These are phyloP conservation scores for Austrofundulus limnaeus DNA, from an alignment of 2,113 vertebrate species.

Conservation along the genomic window DNA sequence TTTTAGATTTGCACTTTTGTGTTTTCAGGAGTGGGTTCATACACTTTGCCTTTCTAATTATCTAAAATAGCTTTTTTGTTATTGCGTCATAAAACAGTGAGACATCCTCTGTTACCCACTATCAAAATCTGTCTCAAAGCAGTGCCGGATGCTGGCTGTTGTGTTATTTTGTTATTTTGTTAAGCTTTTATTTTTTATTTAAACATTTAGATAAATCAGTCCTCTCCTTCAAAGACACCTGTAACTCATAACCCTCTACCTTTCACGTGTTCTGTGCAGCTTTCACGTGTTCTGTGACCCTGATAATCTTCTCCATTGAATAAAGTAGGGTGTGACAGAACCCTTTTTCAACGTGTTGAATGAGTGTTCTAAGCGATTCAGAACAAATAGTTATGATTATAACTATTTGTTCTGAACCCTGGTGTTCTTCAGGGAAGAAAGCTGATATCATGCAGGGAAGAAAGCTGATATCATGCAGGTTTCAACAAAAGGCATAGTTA, in stretches of 20 bases:
- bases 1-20: background rate
- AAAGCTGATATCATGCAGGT: constrained; percentile 13
- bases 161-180: background rate
- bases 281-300: too few species aligned
- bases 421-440: background rate
- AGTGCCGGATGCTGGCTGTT: background rate
- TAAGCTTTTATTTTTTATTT: background rate
- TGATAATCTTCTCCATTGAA: too few species aligned
- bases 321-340: background rate
- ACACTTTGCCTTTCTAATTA: too few species aligned
- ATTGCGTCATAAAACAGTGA: too few species aligned
- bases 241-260: background rate
- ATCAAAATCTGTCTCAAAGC: background rate
- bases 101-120: background rate
- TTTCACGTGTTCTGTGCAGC: too few species aligned
- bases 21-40: background rate
- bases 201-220: background rate
- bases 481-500: constrained; percentile 25
- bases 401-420: too few species aligned
- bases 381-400: background rate
- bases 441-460: constrained; percentile 1
- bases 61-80: too few species aligned
- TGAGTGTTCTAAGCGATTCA: background rate
- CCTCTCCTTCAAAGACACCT: too few species aligned
- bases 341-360: background rate